Conservation (phyloP, 2,888 invertebrate genomes). For the Brachyptera putata region DNA sequence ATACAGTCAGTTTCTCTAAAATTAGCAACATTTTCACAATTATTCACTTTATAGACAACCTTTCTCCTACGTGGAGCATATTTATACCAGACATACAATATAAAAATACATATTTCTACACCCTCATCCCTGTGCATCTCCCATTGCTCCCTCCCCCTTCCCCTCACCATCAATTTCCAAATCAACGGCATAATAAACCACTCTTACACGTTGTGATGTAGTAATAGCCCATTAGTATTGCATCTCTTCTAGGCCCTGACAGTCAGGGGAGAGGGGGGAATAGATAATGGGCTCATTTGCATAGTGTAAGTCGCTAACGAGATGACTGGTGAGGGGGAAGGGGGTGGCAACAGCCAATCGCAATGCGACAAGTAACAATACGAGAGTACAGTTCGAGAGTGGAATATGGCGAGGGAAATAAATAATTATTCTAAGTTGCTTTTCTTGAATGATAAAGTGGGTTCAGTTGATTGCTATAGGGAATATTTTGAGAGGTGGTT, state of each 20-base stretch:
- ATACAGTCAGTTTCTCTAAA: no score
- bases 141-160: not conserved
- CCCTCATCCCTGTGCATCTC: not conserved
- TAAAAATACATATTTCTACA: no score
- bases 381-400: not conserved
- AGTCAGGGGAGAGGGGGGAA: not conserved
- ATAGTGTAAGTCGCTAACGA: not conserved
- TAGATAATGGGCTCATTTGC: conserved; percentile 11
- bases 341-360: not conserved
- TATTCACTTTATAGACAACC: no score
- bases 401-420: no score
- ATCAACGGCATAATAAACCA: not conserved
- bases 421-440: no score
- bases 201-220: not conserved
- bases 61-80: no score
- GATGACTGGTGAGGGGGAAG: not conserved
- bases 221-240: not conserved
- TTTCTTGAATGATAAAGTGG: no score
- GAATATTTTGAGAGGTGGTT: no score
- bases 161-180: not conserved
- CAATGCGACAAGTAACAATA: not conserved
- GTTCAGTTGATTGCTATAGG: no score
- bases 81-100: no score
- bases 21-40: no score
- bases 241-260: not conserved